phyloP scores from a whole-genome alignment of 2,797 vertebrate species.

The Buceros bicornis region DNA sequence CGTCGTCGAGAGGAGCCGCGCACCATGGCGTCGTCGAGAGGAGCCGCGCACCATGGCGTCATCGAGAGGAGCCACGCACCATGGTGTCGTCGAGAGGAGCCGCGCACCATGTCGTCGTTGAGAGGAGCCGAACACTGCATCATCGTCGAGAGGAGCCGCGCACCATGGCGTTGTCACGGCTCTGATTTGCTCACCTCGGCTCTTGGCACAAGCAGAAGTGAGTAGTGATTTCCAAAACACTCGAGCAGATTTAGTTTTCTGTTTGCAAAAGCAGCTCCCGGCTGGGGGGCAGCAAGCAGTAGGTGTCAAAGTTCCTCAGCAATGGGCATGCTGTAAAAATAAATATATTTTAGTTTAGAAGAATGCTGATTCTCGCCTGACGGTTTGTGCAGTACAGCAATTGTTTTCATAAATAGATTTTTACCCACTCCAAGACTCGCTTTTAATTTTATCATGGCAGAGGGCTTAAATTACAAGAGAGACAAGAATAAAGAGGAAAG shows the following conservation, averaged over 20 bases:
- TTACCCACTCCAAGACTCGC: neutral
- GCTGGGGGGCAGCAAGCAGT: neutral
- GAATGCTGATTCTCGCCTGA: neutral
- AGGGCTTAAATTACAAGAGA: neutral
- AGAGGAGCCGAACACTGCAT: neutral
- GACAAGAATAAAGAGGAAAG: neutral
- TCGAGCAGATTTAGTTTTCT: neutral
- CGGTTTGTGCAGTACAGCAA: neutral
- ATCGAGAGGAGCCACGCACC: neutral
- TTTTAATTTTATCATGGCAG: neutral
- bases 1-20: too few species aligned
- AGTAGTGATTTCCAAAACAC: neutral
- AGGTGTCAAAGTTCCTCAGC: neutral
- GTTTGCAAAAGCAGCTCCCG: neutral
- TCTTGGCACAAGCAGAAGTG: rapidly evolving
- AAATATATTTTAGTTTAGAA: neutral
- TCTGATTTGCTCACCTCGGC: neutral
- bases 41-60: too few species aligned
- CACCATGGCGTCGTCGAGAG: too few species aligned
- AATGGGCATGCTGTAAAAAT: neutral
- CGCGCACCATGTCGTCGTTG: rapidly evolving
- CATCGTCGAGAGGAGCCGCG: neutral
- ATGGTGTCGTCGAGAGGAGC: neutral
- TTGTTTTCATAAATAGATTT: neutral
- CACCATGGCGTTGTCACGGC: rapidly evolving